Evolutionary conservation across 1,140 invertebrate genomes (phyloP), one percentile per base, ranked within the genome.

Genomic region (Melitaea cinxia): DNA sequence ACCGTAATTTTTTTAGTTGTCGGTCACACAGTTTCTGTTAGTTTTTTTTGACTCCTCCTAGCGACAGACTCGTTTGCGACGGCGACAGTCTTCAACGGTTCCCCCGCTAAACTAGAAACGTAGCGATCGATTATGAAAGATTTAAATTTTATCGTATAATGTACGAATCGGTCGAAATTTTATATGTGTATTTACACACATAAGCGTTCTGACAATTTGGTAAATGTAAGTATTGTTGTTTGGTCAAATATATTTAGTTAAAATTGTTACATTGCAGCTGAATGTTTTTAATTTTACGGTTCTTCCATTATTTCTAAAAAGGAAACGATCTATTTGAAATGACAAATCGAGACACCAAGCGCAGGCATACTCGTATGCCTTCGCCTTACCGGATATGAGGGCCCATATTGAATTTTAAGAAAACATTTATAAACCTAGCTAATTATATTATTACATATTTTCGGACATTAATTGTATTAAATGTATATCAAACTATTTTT

Each of bases 221-320:
- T 26, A 50, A 6, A 30, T 54, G 45, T 19, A 37, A 49, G 52
- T 42, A 42, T 66, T 58, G 55, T 66, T 66, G 63, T 59, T 59
- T 45, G 49, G 56, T 65, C 49, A 49, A 53, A 54, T 53, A 37
- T 65, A 35, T 66, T 66, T 60, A 60, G 56, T 66, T 66, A 53
- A 72, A 70, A 72, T 76, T 78, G 79, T 82, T 78, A 77, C 73
- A 75, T 80, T 74, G 65, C 73, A 70, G 68, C 75, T 70, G 70
- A 67, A 64, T 81, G 79, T 77, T 61, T 80, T 85, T 82, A 79
- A 73, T 81, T 85, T 79, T 68, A 78, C 75, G 75, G 83, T 85
- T 88, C 84, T 87, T 88, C 84, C 84, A 84, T 85, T 87, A 80
- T 75, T 78, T 82, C 77, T 77, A 75, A 69, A 72, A 73, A 61